Base-by-base conservation (phyloP, 2,113 vertebrate genomes). In the Psilopogon haemacephalus region DNA sequence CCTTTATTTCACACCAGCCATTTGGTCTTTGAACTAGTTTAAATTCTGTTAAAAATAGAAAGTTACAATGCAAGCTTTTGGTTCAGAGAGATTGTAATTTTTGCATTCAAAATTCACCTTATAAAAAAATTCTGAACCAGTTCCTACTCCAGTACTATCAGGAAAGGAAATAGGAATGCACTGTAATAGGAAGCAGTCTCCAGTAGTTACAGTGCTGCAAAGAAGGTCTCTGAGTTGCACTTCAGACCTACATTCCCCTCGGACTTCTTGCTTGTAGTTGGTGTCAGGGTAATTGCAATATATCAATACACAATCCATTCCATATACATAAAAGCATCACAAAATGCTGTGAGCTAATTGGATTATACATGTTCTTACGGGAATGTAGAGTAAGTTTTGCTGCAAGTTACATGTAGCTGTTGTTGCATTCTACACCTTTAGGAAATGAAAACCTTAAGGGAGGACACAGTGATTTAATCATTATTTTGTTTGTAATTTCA, bases 21-120 rank as follows among this genome's bases (percentile, higher is more conserved):
- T 82, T 83, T 91, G 24, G 44, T 82, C 30, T 85, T 55, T 69
- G n/a, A 84, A 60, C 15, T 73, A 62, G 28, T 89, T 89, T 79
- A 79, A 79, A 94, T 82, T 60, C 44, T 35, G 8, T 62, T 95
- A 58, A 65, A 95, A 86, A 12, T 77, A 75, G 44, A 52, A 89
- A 40, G 33, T 56, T 86, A 74, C 42, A 60, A 0, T 78, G n/a
- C 35, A 82, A 60, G 24, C 15, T 40, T 90, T 89, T 86, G 30
- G 33, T 89, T 79, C 74, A 40, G 62, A n/a, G 20, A 81, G 46
- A 77, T 83, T 42, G 37, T 32, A 1, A 16, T 86, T 82, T 95
- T 89, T 40, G 15, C 12, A 32, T 79, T 77, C 64, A 74, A 93
- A 84, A 63, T 46, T 33, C 17, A 60, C 23, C 11, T 77, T 77